Base-by-base conservation (phyloP, 2,888 invertebrate genomes). In the Torymus texanus region DNA sequence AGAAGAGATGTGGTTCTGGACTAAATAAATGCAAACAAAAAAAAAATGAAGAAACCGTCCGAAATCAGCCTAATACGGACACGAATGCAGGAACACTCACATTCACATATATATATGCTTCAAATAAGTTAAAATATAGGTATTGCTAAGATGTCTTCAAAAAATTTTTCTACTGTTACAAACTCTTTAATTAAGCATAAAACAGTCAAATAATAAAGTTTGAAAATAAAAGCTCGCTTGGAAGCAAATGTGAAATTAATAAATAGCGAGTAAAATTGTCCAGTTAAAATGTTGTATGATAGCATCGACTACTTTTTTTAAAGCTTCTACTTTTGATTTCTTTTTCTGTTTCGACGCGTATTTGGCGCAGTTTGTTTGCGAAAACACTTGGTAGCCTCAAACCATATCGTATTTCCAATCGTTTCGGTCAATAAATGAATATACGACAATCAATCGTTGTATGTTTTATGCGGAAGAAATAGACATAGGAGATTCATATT, bases 371-470 rank as follows among this genome's bases (percentile, higher is more conserved):
- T 41, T 56, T 75, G 53, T 16, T 63, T 50, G 24, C 18, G 53
- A n/a, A 68, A 76, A 70, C 70, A n/a, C 18, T 62, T 21, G 21
- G n/a, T 63, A 63, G 56, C 56, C 63, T 55, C 50, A 71, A 58
- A 58, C 50, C 24, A 24, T 70, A 70, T 70, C 76, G 59, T 14
- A 24, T 77, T 71, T 59, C 58, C 62, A 71, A 65, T 71, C 58
- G 14, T 24, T 70, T 70, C 21, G 14, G 24, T 61, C 62, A 53
- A 67, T 51, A 56, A 66, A 58, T 21, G 56, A 51, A 21, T 51
- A 12, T 21, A 66, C 50, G 41, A 59, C n/a, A 12, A 75, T 70
- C 50, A 70, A 70, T 70, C 16, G 21, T 21, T 29, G 11, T 13
- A 2, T 50, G 61, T 14, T 61, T 61, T 61, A 21, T 24, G 2